Evolutionary conservation across 2,113 vertebrate genomes (phyloP).

Genomic region (Naja naja): DNA sequence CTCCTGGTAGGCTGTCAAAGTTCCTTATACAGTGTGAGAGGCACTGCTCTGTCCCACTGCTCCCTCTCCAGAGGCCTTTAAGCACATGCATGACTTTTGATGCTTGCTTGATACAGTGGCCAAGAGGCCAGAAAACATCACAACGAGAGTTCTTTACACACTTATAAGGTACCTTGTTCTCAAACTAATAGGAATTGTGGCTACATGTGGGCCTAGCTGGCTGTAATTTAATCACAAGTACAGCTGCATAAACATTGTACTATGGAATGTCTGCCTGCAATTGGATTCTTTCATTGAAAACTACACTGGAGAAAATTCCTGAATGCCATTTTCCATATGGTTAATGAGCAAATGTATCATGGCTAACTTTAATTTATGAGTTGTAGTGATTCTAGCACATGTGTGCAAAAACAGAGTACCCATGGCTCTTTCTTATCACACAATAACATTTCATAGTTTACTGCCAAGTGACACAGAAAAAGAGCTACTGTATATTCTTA

Average conservation of each 20-base stretch:
- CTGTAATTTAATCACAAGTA: conserved; percentile 90
- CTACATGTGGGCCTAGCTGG: conserved; percentile 77
- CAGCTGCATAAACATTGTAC: conserved; percentile 97
- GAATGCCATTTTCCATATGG: conserved; percentile 91
- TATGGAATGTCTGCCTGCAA: conserved; percentile 87
- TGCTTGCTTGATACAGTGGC: conserved; percentile 80
- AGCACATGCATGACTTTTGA: conserved; percentile 81
- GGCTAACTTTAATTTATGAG: conserved; percentile 82
- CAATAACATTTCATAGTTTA: conserved; percentile 64
- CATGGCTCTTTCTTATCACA: conserved; percentile 74
- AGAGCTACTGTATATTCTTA: conserved; percentile 68
- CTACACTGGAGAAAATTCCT: conserved; percentile 79
- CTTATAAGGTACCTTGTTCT: conserved; percentile 81
- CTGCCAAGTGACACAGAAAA: conserved; percentile 70
- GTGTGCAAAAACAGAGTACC: conserved; percentile 67
- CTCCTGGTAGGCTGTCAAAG: conserved; percentile 93
- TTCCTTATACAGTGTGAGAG: conserved; percentile 82
- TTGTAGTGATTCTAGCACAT: conserved; percentile 73
- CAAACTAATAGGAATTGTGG: conserved; percentile 80
- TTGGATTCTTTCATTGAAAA: conserved; percentile 91
- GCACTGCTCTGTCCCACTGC: conserved; percentile 80
- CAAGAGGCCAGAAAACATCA: conserved; percentile 79
- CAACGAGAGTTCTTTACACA: conserved; percentile 77
- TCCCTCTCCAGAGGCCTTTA: conserved; percentile 76
- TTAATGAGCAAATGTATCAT: conserved; percentile 85